Evolutionary conservation across 1,140 invertebrate genomes (phyloP).

Genomic region (Argopecten irradians): DNA sequence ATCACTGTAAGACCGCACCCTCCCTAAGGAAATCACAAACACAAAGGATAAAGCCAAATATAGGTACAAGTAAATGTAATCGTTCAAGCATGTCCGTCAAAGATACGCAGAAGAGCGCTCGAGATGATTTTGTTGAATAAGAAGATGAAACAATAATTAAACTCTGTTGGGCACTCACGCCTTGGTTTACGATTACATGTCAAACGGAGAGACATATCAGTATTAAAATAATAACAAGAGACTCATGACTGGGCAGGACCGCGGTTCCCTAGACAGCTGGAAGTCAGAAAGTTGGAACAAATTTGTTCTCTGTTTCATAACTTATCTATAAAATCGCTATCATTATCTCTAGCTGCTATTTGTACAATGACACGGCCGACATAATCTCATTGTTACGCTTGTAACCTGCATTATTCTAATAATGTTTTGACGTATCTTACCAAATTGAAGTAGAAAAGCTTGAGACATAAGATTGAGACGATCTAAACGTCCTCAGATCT

Average conservation of each 20-base stretch:
- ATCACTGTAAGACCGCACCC: constrained; percentile 59
- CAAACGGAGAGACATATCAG: not conserved
- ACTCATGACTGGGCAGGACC: not conserved
- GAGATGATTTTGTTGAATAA: not conserved
- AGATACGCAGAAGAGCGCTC: not conserved
- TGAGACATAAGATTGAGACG: too few relatives aligned
- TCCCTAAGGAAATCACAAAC: constrained; percentile 49
- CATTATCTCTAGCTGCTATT: not conserved
- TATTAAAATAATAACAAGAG: not conserved
- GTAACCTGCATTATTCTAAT: too few relatives aligned
- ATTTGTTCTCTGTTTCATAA: not conserved
- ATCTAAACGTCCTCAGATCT: too few relatives aligned
- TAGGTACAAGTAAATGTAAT: not conserved
- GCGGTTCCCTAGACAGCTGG: not conserved
- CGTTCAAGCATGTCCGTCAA: not conserved
- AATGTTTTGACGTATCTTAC: too few relatives aligned
- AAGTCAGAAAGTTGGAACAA: not conserved
- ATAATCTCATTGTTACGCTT: not conserved
- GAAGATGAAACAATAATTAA: too few relatives aligned
- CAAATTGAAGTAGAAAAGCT: too few relatives aligned
- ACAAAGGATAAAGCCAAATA: not conserved
- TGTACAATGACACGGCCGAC: not conserved
- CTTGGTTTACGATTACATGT: not conserved
- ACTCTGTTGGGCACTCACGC: not conserved
- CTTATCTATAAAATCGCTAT: not conserved